A percentile compares a stretch with the other conserved stretches of the same genome.
These are phyloP conservation scores for Hypocryptadius cinnamomeus DNA, from an alignment of 2,113 vertebrate species.

Conservation along the genomic window DNA sequence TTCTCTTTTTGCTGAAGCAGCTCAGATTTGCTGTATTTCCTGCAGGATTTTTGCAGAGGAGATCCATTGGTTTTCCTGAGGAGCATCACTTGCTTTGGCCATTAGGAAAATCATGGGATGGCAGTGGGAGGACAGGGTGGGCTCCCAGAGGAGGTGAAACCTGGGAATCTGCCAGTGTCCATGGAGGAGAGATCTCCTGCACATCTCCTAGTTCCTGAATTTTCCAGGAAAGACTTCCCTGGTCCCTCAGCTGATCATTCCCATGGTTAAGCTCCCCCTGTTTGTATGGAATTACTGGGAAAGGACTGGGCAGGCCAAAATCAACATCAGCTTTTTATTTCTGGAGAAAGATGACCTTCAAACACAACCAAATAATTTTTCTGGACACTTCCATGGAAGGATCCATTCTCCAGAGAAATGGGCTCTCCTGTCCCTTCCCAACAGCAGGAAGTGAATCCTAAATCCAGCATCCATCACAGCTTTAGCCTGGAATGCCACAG, in stretches of 20 bases:
- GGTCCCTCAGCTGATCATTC: neutral
- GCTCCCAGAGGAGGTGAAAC: accelerated
- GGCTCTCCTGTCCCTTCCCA: neutral
- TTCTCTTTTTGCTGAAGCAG: neutral
- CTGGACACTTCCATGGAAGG: neutral
- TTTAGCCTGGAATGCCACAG: neutral
- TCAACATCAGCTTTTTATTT: neutral
- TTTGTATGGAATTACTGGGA: neutral
- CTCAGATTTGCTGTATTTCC: neutral
- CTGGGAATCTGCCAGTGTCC: neutral
- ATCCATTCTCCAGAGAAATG: neutral
- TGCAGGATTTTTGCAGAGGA: neutral
- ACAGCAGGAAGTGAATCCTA: neutral
- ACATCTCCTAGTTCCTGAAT: neutral
- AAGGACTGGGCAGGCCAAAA: neutral
- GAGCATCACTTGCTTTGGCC: neutral
- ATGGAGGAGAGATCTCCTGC: accelerated
- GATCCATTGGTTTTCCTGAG: neutral
- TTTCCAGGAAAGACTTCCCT: neutral
- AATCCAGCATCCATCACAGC: neutral
- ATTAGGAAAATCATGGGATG: neutral
- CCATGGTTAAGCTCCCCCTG: neutral
- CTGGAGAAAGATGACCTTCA: neutral
- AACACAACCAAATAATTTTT: neutral
- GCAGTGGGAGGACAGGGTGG: neutral